Evolutionary conservation across 2,113 vertebrate species (phyloP).

Genomic region (Montifringilla adamsi): DNA sequence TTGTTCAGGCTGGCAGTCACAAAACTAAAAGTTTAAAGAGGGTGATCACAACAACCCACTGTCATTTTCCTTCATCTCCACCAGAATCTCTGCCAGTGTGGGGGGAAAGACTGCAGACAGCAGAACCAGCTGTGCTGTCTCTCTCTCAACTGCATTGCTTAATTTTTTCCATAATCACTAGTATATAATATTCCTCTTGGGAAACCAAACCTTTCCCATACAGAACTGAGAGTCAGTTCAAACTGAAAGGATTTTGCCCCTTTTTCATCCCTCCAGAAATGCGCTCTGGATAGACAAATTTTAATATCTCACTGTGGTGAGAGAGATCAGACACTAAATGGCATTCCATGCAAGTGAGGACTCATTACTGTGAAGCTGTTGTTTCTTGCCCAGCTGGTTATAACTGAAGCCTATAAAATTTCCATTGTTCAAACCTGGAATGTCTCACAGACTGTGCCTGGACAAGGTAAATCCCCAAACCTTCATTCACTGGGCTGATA

Average conservation of each 20-base stretch:
- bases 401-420: slow-evolving; percentile 44
- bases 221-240: not conserved
- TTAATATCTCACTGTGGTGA: not conserved
- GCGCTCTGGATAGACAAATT: not conserved
- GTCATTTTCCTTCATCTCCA: not conserved
- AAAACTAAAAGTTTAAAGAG: not conserved
- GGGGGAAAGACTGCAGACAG: not conserved
- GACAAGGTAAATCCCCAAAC: not conserved
- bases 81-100: not conserved
- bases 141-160: not conserved
- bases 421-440: slow-evolving; percentile 46
- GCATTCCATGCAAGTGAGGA: slow-evolving; percentile 60
- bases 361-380: slow-evolving; percentile 46
- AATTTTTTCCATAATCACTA: not conserved
- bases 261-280: slow-evolving; percentile 3
- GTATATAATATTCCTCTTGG: not conserved
- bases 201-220: not conserved
- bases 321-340: slow-evolving; percentile 32
- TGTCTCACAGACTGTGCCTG: not conserved
- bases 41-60: not conserved
- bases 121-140: not conserved
- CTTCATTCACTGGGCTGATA: not conserved
- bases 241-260: not conserved
- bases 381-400: slow-evolving; percentile 49
- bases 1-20: not conserved